Conservation (phyloP, 30 jellyfish, hydroid and myxozoan genomes). For the Aurelia coerulea region DNA sequence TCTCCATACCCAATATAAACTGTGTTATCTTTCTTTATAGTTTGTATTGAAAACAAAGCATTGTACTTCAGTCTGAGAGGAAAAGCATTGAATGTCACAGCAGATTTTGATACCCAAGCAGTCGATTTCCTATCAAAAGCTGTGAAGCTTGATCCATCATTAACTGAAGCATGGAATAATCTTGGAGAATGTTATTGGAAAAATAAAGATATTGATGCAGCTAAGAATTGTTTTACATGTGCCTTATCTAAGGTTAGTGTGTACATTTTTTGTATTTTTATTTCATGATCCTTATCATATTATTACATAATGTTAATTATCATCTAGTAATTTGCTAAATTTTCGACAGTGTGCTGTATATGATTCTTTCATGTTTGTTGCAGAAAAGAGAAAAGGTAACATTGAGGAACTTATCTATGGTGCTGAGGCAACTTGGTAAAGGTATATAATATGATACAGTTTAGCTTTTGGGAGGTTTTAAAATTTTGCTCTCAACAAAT, state of each 20-base stretch:
- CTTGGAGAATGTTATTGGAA: conserved; percentile 99
- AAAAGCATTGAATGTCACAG: conserved; percentile 74
- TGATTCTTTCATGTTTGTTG: not conserved
- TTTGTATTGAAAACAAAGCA: conserved; percentile 90
- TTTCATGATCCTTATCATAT: no score
- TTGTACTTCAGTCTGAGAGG: conserved; percentile 90
- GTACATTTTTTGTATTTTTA: not conserved
- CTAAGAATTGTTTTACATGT: conserved; percentile 83
- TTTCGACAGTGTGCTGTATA: no score
- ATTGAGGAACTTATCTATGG: conserved; percentile 93
- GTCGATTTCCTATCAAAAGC: conserved; percentile 96
- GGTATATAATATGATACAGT: conserved; percentile 35
- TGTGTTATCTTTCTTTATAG: conserved; percentile 26
- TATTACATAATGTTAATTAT: no score
- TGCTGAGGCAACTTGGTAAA: conserved; percentile 92
- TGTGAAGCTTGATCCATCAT: conserved; percentile 89
- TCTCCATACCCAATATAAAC: no score
- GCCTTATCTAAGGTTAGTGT: conserved; percentile 82
- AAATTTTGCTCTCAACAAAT: no score
- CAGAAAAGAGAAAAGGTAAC: conserved; percentile 87
- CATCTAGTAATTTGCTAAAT: no score
- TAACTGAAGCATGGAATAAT: conserved; percentile 93
- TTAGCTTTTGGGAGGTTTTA: no score
- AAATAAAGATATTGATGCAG: conserved; percentile 87
- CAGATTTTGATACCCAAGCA: conserved; percentile 86